Percentiles rank a stretch among this genome's conserved stretches.
phyloP scores from a whole-genome alignment of 2,797 vertebrate species.

The Enteromius viviparus region DNA sequence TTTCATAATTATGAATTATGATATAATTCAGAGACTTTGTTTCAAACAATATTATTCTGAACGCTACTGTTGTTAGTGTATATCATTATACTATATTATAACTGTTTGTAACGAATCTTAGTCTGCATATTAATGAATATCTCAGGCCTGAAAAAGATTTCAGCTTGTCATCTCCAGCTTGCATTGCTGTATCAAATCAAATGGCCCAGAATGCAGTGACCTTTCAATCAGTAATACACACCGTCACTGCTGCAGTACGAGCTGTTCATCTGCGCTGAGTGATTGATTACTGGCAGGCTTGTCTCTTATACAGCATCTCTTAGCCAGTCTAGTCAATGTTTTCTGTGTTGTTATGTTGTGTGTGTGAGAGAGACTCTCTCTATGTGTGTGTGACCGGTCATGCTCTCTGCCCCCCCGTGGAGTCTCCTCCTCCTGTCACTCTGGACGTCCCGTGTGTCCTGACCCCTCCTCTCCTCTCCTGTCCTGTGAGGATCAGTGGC shows the following conservation, averaged over 20 bases:
- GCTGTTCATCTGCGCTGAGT: background rate
- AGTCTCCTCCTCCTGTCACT: conserved; percentile 19
- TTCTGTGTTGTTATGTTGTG: background rate
- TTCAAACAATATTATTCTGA: background rate
- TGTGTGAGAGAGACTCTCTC: no score
- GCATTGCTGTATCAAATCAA: conserved; percentile 18
- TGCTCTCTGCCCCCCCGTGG: conserved; percentile 56
- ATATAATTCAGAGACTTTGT: background rate
- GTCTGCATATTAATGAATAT: background rate
- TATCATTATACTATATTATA: background rate
- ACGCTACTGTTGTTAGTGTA: background rate
- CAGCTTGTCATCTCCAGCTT: background rate
- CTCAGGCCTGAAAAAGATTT: background rate
- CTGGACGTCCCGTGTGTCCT: conserved; percentile 21
- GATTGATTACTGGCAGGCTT: background rate
- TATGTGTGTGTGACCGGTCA: background rate
- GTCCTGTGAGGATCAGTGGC: conserved; percentile 73
- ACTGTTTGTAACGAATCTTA: background rate
- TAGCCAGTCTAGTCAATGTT: background rate
- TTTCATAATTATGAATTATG: no score
- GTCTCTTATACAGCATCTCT: background rate
- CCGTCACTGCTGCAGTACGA: background rate
- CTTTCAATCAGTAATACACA: conserved; percentile 37
- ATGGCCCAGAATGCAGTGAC: conserved; percentile 42
- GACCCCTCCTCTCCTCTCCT: conserved; percentile 57